Evolutionary conservation across 2,113 vertebrate species (phyloP).

Genomic region (Dipodomys ordii): DNA sequence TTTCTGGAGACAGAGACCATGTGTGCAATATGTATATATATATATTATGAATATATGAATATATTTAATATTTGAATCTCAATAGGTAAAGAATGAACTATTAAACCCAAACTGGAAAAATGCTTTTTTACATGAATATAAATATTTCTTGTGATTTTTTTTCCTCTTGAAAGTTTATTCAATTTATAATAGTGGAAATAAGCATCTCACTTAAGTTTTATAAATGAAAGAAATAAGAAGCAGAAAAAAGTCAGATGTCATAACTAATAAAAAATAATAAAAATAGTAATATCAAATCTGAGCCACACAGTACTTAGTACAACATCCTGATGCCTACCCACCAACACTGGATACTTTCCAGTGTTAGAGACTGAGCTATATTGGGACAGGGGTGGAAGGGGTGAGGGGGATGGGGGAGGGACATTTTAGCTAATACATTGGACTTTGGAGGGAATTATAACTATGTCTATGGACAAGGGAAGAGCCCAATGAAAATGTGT

Average conservation of each 20-base stretch:
- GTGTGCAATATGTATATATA: neutral
- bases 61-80: neutral
- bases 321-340: neutral
- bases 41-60: neutral
- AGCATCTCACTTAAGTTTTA: neutral
- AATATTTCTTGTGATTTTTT: neutral
- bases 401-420: too few relatives aligned
- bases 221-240: neutral
- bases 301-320: neutral
- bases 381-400: too few relatives aligned
- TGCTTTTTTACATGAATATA: neutral
- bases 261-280: constrained; percentile 16
- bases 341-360: neutral
- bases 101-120: neutral
- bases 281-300: neutral
- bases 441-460: neutral
- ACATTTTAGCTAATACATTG: constrained; percentile 28
- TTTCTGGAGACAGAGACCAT: constrained; percentile 20
- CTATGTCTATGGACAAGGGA: neutral
- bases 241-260: neutral
- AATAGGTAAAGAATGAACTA: neutral
- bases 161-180: neutral
- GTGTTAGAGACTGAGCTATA: neutral
- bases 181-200: neutral
- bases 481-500: neutral